These are phyloP conservation scores for Elachura formosa DNA, from an alignment of 2,113 vertebrate species.

Conservation along the genomic window DNA sequence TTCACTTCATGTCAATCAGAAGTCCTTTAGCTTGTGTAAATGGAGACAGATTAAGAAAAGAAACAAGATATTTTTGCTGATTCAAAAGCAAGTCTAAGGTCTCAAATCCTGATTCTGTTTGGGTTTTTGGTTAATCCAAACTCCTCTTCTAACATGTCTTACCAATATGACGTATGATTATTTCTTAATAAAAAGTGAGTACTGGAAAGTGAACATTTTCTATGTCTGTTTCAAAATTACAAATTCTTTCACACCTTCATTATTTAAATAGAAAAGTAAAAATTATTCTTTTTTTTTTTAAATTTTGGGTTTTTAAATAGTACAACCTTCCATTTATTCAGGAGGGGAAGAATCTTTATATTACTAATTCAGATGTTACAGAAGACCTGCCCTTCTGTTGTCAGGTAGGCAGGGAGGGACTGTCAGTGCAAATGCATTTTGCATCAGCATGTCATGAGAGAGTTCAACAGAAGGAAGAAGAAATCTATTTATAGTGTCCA, in stretches of 20 bases:
- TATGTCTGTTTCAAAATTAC: not conserved
- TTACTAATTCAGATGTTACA: not conserved
- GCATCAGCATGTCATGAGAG: slow-evolving; percentile 23
- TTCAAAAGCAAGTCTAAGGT: not conserved
- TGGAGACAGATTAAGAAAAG: not conserved
- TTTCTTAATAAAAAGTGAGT: not conserved
- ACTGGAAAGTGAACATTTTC: not conserved
- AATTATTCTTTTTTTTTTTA: not conserved
- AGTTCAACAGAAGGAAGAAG: not conserved
- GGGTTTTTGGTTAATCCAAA: not conserved
- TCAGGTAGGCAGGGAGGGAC: not conserved
- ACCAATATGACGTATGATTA: not conserved
- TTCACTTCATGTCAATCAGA: not conserved
- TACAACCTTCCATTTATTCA: not conserved
- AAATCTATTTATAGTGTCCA: slow-evolving; percentile 36
- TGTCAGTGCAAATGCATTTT: slow-evolving; percentile 8
- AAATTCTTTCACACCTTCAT: not conserved
- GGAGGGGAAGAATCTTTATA: not conserved
- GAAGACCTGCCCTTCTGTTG: not conserved
- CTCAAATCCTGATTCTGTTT: not conserved
- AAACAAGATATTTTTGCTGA: not conserved
- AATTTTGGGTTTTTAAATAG: not conserved
- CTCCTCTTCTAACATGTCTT: not conserved
- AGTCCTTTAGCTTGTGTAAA: not conserved
- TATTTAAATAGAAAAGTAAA: not conserved